Percentiles rank a stretch among this genome's conserved stretches.
These are phyloP conservation scores for Leptopilina clavipes DNA, from an alignment of 1,140 invertebrate species.

Conservation along the genomic window DNA sequence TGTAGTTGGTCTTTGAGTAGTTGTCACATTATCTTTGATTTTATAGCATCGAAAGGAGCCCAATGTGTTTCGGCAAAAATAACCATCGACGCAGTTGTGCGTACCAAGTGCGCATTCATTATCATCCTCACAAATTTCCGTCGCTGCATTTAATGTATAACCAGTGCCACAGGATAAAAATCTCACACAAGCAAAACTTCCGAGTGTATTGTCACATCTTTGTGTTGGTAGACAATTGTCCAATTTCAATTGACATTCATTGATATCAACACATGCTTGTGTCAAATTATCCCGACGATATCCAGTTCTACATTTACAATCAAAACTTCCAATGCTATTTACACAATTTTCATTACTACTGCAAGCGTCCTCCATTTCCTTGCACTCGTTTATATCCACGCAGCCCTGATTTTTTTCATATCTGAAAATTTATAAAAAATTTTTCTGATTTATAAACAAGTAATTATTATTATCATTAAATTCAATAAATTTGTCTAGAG, in stretches of 20 bases:
- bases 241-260: constrained; percentile 78
- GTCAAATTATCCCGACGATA: constrained; percentile 76
- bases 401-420: constrained; percentile 71
- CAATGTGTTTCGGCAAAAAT: constrained; percentile 88
- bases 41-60: constrained; percentile 87
- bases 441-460: too few species aligned
- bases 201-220: constrained; percentile 90
- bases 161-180: constrained; percentile 95
- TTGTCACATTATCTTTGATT: constrained; percentile 60
- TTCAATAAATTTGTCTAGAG: too few species aligned
- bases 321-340: constrained; percentile 75
- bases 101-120: constrained; percentile 91
- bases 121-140: constrained; percentile 93
- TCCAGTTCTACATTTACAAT: constrained; percentile 75
- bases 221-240: constrained; percentile 81
- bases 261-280: constrained; percentile 78
- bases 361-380: constrained; percentile 72
- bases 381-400: constrained; percentile 82
- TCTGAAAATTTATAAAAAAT: constrained; percentile 45
- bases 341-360: constrained; percentile 75
- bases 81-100: constrained; percentile 88
- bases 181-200: constrained; percentile 89
- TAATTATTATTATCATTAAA: too few species aligned
- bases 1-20: constrained; percentile 33
- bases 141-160: constrained; percentile 92